Base-by-base conservation (phyloP, 1,140 invertebrate genomes). In the Sinella curviseta region DNA sequence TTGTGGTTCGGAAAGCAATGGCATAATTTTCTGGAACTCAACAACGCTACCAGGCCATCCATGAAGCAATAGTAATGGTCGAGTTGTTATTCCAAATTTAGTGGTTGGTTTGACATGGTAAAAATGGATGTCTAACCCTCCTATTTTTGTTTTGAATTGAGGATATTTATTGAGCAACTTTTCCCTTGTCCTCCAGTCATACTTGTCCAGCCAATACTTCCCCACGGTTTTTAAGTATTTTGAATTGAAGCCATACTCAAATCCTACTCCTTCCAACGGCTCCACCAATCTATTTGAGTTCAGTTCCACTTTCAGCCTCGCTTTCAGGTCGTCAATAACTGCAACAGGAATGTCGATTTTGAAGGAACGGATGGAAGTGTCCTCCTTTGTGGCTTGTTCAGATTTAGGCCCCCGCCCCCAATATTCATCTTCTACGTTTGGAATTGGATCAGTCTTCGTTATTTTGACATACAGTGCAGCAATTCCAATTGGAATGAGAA, bases 41-140 rank as follows among this genome's bases (percentile, higher is more conserved):
- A n/a, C n/a, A n/a, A n/a, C 89, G 88, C 33, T 86, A 85, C 90
- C 90, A 57, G 90, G 90, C 90, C 90, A 90, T 16, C 90, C 90
- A 84, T 90, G 90, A n/a, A 88, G 82, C 8, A 90, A 24, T 16
- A 90, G 86, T 81, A 83, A 85, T 1, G 90, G 87, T 30, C 86
- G 74, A 34, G 86, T 83, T 86, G 81, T 84, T 77, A 74, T 28
- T 4, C 60, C 54, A 20, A 57, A 33, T 12, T 3, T 54, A 4
- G 16, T 34, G 14, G 26, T 75, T 79, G 91, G 90, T 78, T 90
- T 91, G 84, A 89, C 89, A 79, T 91, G 91, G 26, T 93, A 88
- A 82, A 90, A 94, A 86, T 95, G 94, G 67, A 95, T 90, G 78
- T 93, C 89, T 1, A 96, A 87, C 2, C 93, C 93, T 87, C 86